Evolutionary conservation across 1,140 invertebrate species (phyloP), one percentile per base, ranked within the genome.

Genomic region (Macrostomum lignano): DNA sequence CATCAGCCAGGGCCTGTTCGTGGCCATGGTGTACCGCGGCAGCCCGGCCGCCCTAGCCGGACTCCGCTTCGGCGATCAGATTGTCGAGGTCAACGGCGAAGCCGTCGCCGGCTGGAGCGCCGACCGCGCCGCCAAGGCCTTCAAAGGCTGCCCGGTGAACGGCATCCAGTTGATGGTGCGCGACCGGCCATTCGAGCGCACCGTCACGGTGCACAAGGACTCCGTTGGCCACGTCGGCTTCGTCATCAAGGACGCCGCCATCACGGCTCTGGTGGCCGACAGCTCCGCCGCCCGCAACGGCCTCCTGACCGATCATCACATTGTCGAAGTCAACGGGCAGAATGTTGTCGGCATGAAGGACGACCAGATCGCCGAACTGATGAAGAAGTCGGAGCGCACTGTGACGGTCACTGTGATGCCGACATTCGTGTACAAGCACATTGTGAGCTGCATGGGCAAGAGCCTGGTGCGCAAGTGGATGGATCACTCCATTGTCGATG

Each of bases 201-300:
- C 73, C 11, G 61, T 86, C 10, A 82, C 75, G 7, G 60, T 88
- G 41, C 75, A 84, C 46, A 86, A 84, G 49, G 75, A 84, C 47
- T 78, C 72, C 38, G 56, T 60, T 21, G 74, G 74, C 6, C 66
- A 69, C 44, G 61, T 82, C 46, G 79, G 79, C 9, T 86, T 86
- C 54, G 72, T 75, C 36, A 82, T 78, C 51, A 56, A 58, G 30
- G 68, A 81, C 51, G 78, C 77, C 23, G 74, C 73, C 49, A 76
- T 88, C 44, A 70, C 67, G 35, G 66, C 68, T 20, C 55, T 88
- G 17, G 72, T 84, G 0, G 78, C 81, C 51, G 75, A 86, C 49
- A 81, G 76, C 1, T 82, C 76, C 4, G 78, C 81, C 29, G 74
- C 77, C n/a, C 63, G 75, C 32, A 88, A 88, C 60, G 81, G 78